phyloP scores from a whole-genome alignment of 2,797 vertebrate species.

The Apogon talboti region DNA sequence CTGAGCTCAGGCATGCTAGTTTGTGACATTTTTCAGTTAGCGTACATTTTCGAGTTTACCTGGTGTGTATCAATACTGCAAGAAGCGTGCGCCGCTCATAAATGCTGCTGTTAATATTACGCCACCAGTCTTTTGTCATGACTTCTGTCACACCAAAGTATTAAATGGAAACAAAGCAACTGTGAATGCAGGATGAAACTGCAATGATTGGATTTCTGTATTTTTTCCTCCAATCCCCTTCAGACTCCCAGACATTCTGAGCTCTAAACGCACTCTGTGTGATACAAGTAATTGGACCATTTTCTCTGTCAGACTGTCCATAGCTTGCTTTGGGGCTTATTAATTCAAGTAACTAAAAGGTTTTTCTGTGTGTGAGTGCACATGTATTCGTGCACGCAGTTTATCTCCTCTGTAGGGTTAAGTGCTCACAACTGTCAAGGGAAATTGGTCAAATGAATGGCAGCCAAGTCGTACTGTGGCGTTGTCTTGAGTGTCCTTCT shows the following conservation, averaged over 20 bases:
- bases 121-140: slow-evolving; percentile 32
- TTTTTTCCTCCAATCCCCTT: slow-evolving; percentile 51
- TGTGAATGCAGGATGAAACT: slow-evolving; percentile 57
- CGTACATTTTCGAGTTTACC: slow-evolving; percentile 6
- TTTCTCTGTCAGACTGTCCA: slow-evolving; percentile 59
- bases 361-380: slow-evolving; percentile 15
- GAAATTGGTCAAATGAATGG: slow-evolving; percentile 74
- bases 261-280: slow-evolving; percentile 45
- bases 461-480: slow-evolving; percentile 28
- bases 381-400: slow-evolving; percentile 37
- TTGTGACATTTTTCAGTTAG: slow-evolving; percentile 31
- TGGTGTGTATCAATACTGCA: slow-evolving; percentile 1
- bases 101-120: slow-evolving; percentile 14
- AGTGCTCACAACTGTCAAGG: slow-evolving; percentile 67
- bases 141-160: slow-evolving; percentile 36
- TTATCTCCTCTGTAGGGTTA: slow-evolving; percentile 76
- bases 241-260: slow-evolving; percentile 46
- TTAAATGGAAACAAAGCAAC: slow-evolving; percentile 57
- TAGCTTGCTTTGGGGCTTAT: slow-evolving; percentile 60
- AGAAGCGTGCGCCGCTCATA: slow-evolving; percentile 2
- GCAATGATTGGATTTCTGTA: slow-evolving; percentile 66
- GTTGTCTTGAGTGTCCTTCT: slow-evolving; percentile 2
- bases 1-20: slow-evolving; percentile 12
- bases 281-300: slow-evolving; percentile 70
- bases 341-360: slow-evolving; percentile 77